Evolutionary conservation across 2,113 vertebrate species (phyloP).

Genomic region (Colaptes auratus): DNA sequence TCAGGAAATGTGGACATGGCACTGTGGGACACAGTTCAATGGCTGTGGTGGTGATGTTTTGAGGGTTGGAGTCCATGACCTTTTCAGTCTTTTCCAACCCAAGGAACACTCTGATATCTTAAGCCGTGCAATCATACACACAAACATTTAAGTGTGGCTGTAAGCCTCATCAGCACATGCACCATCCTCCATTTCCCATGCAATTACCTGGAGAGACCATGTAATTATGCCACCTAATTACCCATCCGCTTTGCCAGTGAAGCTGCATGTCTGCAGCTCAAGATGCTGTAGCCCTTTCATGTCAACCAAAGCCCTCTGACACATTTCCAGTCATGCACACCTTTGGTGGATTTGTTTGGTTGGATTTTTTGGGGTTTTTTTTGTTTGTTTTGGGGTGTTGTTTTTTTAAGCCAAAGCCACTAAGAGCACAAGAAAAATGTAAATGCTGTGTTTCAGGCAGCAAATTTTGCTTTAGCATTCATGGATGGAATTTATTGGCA

Average conservation of each 20-base stretch:
- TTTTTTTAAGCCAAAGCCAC: neutral
- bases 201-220: conserved; percentile 40
- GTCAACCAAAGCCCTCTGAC: neutral
- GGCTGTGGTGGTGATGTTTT: no score
- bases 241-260: neutral
- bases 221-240: conserved; percentile 46
- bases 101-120: neutral
- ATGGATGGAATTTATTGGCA: neutral
- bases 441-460: neutral
- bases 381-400: no score
- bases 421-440: neutral
- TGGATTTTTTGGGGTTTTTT: no score
- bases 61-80: no score
- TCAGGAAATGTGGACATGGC: no score
- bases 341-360: neutral
- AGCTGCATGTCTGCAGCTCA: neutral
- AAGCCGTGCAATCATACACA: conserved; percentile 14
- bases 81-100: no score
- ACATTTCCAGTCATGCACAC: neutral
- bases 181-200: conserved; percentile 35
- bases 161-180: conserved; percentile 49
- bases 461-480: neutral
- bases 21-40: no score
- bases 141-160: conserved; percentile 21
- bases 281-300: neutral